Evolutionary conservation across 1,140 invertebrate species (phyloP).

Genomic region (Oscheius sp.): DNA sequence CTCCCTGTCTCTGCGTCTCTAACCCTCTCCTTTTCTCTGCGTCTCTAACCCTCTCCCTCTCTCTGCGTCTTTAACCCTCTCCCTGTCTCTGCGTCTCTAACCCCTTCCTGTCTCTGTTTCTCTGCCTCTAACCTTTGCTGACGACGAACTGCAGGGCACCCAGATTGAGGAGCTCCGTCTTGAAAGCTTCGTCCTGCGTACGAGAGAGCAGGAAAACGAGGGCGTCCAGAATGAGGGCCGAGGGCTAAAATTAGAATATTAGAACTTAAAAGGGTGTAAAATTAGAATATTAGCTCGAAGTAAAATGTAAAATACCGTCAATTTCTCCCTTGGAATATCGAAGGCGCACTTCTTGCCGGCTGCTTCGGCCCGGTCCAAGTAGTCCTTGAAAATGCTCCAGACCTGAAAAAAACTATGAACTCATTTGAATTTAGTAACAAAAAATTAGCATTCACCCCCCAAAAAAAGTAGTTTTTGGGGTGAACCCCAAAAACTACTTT

Average conservation of each 20-base stretch:
- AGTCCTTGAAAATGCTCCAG: slow-evolving; percentile 18
- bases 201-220: slow-evolving; percentile 22
- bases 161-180: slow-evolving; percentile 27
- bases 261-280: background rate
- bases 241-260: slow-evolving; percentile 3
- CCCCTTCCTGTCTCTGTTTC: too few relatives aligned
- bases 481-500: too few relatives aligned
- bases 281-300: background rate
- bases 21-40: too few relatives aligned
- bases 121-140: slow-evolving; percentile 12
- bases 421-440: background rate
- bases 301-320: background rate
- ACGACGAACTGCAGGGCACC: slow-evolving; percentile 26
- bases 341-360: slow-evolving; percentile 15
- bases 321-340: slow-evolving; percentile 10
- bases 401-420: slow-evolving; percentile 19
- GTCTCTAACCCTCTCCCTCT: too few relatives aligned
- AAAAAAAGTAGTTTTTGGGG: too few relatives aligned
- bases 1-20: too few relatives aligned
- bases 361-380: slow-evolving; percentile 16
- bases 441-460: background rate
- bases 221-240: slow-evolving; percentile 27
- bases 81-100: too few relatives aligned
- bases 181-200: slow-evolving; percentile 10
- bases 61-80: too few relatives aligned